Percentiles rank a stretch among this genome's conserved stretches.
These are phyloP conservation scores for Spea hammondii DNA, from an alignment of 2,797 vertebrate genomes.

Conservation along the genomic window DNA sequence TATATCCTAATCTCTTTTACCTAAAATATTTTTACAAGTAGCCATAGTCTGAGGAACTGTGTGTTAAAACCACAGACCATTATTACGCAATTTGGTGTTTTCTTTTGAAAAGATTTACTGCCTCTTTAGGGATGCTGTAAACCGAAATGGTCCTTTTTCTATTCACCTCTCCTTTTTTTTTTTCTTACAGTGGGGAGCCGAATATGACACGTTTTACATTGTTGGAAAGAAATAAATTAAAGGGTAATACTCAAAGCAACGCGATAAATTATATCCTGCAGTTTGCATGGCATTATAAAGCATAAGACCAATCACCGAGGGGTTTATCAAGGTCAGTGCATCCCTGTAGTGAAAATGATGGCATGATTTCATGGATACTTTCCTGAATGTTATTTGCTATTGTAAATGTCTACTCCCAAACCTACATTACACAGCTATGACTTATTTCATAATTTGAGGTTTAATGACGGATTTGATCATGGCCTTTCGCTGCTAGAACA, in stretches of 20 bases:
- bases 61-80: no score
- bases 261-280: constrained; percentile 15
- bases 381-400: constrained; percentile 5
- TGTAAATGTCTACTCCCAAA: constrained; percentile 10
- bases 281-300: constrained; percentile 27
- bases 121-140: no score
- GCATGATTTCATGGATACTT: neutral
- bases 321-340: constrained; percentile 26
- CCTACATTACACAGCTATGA: neutral
- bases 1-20: no score
- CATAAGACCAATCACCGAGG: constrained; percentile 8
- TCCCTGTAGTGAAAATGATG: constrained; percentile 16
- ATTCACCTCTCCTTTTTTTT: no score
- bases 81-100: no score
- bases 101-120: no score
- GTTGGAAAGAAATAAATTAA: constrained; percentile 14
- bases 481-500: no score
- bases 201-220: constrained; percentile 1
- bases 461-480: neutral
- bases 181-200: neutral
- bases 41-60: no score
- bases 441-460: neutral
- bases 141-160: neutral
- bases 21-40: no score
- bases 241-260: constrained; percentile 18